Percentiles rank a stretch among this genome's conserved stretches.
Conservation (phyloP, 1,140 invertebrate species). For the Lordiphosa mommai region DNA sequence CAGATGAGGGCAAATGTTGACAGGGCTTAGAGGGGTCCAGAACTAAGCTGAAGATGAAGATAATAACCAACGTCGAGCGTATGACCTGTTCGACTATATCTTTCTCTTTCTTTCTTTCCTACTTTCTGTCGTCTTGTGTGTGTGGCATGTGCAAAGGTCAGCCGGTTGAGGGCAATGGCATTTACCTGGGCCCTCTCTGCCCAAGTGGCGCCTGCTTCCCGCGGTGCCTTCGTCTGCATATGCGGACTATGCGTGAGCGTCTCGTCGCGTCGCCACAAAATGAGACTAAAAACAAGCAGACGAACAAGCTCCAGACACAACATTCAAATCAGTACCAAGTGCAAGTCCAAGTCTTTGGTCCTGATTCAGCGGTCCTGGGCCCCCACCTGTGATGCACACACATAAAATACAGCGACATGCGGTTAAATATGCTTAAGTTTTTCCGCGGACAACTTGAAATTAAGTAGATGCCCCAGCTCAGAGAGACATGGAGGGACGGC, state of each 20-base stretch:
- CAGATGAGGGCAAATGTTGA: no score
- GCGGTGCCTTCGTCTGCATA: constrained; percentile 73
- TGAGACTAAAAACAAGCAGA: constrained; percentile 28
- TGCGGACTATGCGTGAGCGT: constrained; percentile 76
- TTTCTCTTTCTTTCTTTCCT: no score
- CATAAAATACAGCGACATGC: constrained; percentile 63
- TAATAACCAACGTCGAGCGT: no score
- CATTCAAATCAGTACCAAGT: constrained; percentile 55
- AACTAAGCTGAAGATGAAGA: no score
- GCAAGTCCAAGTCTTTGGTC: not conserved
- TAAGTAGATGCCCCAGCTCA: constrained; percentile 61
- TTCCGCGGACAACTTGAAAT: constrained; percentile 72
- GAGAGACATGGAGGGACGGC: constrained; percentile 42
- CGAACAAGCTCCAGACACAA: constrained; percentile 42
- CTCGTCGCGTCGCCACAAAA: constrained; percentile 18
- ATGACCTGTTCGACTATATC: no score
- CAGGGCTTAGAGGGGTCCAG: no score
- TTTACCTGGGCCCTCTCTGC: constrained; percentile 50
- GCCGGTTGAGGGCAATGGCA: constrained; percentile 69
- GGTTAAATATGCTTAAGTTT: constrained; percentile 76
- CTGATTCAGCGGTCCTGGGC: constrained; percentile 3
- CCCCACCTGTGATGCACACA: constrained; percentile 25
- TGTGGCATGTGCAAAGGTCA: constrained; percentile 73
- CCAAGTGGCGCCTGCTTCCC: constrained; percentile 76
- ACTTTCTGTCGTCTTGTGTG: not conserved